Conservation (phyloP, 2,797 vertebrate genomes). For the Xenentodon cancila region DNA sequence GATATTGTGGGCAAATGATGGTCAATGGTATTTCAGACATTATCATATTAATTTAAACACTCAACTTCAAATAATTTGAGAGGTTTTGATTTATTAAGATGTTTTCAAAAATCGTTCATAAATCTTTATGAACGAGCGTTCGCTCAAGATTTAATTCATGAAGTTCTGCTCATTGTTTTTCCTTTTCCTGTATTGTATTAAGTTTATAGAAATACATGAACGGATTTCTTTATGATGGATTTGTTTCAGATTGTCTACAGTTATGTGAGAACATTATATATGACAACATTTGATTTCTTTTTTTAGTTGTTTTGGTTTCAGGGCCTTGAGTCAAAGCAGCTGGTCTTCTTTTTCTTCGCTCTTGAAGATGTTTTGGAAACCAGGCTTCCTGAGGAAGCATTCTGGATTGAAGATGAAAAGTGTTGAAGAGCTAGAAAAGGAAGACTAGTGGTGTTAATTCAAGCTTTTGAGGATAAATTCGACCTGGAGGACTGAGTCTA, state of each 20-base stretch:
- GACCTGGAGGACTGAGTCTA: too few species aligned
- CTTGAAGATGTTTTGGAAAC: too few species aligned
- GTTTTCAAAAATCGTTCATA: conserved; percentile 34
- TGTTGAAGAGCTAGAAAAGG: too few species aligned
- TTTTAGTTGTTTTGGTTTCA: background rate
- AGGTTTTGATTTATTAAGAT: conserved; percentile 49
- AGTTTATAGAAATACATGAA: conserved; percentile 65
- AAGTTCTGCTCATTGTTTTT: conserved; percentile 46
- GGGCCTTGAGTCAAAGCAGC: background rate
- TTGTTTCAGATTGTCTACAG: conserved; percentile 69
- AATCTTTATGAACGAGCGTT: conserved; percentile 47
- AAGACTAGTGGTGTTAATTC: too few species aligned
- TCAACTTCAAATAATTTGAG: conserved; percentile 32
- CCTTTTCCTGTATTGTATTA: conserved; percentile 54
- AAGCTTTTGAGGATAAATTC: too few species aligned
- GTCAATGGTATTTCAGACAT: conserved; percentile 23
- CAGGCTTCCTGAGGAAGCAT: too few species aligned
- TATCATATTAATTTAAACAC: conserved; percentile 25
- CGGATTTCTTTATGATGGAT: conserved; percentile 63
- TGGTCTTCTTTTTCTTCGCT: too few species aligned
- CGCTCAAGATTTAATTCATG: conserved; percentile 49
- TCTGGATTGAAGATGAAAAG: too few species aligned
- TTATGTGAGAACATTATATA: conserved; percentile 69
- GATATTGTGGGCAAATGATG: conserved; percentile 34
- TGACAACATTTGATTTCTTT: conserved; percentile 70